Percentiles rank a stretch among this genome's conserved stretches.
Evolutionary conservation across 1,140 invertebrate species (phyloP).

Genomic region (Eulimnadia texana): DNA sequence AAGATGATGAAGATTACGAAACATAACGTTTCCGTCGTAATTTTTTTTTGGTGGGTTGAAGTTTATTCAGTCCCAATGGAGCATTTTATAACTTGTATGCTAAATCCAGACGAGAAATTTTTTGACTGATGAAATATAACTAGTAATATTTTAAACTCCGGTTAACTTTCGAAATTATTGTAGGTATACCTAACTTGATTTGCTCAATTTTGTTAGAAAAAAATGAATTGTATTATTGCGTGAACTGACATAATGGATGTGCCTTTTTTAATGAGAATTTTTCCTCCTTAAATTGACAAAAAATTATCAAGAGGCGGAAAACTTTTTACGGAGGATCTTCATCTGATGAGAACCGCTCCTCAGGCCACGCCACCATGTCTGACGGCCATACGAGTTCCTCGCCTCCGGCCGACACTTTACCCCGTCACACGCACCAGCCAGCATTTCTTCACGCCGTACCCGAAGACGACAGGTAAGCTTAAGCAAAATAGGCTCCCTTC

Average conservation of each 20-base stretch:
- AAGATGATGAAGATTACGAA: no score
- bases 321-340: constrained; percentile 56
- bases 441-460: constrained; percentile 45
- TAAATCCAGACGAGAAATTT: no score
- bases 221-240: not conserved
- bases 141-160: no score
- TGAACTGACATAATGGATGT: not conserved
- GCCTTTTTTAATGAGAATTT: not conserved
- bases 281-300: not conserved
- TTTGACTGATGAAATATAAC: no score
- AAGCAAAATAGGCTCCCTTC: no score
- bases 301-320: constrained; percentile 42
- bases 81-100: no score
- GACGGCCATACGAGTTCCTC: constrained; percentile 49
- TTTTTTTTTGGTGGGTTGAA: no score
- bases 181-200: no score
- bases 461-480: constrained; percentile 47
- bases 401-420: constrained; percentile 32
- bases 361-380: constrained; percentile 81
- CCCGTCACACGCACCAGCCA: constrained; percentile 39
- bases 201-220: no score
- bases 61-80: no score
- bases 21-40: no score
- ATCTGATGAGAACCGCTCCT: constrained; percentile 79
- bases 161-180: no score